Base-by-base conservation (phyloP, 2,888 invertebrate genomes). In the Archaeoteleia sp. region DNA sequence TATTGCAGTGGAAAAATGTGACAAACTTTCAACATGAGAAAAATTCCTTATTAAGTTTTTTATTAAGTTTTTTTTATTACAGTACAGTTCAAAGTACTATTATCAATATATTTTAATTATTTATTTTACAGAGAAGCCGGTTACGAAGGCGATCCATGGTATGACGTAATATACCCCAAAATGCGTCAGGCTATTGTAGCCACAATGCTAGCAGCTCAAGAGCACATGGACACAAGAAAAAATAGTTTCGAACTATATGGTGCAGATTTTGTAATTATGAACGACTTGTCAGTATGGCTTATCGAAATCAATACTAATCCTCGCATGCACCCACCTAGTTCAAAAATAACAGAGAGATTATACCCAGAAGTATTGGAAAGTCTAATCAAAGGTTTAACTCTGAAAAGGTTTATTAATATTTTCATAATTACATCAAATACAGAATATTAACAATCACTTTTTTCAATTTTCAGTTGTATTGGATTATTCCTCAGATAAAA, bases 301-400 rank as follows among this genome's bases (percentile, higher is more conserved):
- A 93, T 97, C 75, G 97, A 97, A 87, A 95, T 97, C 71, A 97
- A 97, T 87, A 93, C 94, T 1, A 92, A 92, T 79, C 96, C 96
- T 0, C 93, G 95, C 84, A 89, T 97, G 85, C 88, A 89, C 65
- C 88, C 91, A 13, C 86, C 89, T 1, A 95, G 94, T 15, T 96
- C 96, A 0, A 90, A 90, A 55, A 91, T 96, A 7, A 97, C 96
- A 0, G 91, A 93, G 0, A 89, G 90, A 71, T 90, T 97, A 81
- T 96, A 96, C 82, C 90, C 93, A 1, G 88, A 89, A 74, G 94
- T 94, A 2, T 85, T 96, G 10, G 91, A 94, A 75, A 96, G 97
- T 86, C 89, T 94, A 13, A 88, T 97, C 48, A 96, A 95, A 91
- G 96, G 96, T 91, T 37, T n/a, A n/a, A n/a, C n/a, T n/a, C n/a